These are phyloP conservation scores for Pterocles orientalis DNA, from an alignment of 2,113 vertebrate species.

Conservation along the genomic window DNA sequence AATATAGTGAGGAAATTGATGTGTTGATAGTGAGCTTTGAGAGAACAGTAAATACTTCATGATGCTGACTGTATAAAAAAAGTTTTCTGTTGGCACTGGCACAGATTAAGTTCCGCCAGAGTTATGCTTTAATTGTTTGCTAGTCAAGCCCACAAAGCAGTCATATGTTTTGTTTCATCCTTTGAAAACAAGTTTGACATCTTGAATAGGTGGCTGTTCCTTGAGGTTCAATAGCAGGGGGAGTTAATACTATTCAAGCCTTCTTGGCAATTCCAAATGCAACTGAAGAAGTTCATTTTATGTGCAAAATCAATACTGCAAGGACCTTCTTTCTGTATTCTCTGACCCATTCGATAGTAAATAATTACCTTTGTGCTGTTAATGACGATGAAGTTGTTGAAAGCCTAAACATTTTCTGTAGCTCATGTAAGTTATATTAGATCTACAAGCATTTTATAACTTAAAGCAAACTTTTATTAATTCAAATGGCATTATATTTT, in stretches of 20 bases:
- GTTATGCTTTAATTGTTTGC: neutral
- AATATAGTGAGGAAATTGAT: neutral
- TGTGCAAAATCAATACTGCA: neutral
- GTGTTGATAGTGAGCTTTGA: neutral
- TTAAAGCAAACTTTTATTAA: neutral
- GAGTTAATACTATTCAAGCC: neutral
- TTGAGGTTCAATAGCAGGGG: neutral
- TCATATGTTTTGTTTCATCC: neutral
- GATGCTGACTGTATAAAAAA: neutral
- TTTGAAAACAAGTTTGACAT: neutral
- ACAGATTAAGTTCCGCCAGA: neutral
- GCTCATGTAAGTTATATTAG: neutral
- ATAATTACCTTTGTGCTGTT: neutral
- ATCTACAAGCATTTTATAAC: neutral
- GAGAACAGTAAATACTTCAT: neutral
- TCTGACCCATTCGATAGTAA: neutral
- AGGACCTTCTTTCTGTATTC: neutral
- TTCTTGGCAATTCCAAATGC: neutral
- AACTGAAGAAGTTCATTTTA: neutral
- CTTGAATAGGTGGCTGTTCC: neutral
- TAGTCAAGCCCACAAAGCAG: neutral
- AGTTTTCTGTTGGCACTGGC: neutral
- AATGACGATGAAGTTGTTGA: neutral
- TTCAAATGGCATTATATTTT: neutral
- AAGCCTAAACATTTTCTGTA: neutral